Evolutionary conservation across 2,797 vertebrate species (phyloP).

Genomic region (Zalophus californianus): DNA sequence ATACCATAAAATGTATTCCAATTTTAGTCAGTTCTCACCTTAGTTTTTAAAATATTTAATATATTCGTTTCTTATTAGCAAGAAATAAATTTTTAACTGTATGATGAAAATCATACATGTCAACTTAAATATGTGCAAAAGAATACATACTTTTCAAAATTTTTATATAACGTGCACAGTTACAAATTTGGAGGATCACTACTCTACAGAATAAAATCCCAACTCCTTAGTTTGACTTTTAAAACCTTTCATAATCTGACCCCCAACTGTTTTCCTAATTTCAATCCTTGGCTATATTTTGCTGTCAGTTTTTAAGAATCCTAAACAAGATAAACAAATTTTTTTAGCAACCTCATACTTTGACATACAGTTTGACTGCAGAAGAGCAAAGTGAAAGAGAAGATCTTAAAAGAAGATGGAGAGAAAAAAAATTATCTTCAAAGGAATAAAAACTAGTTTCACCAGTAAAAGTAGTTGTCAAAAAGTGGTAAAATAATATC

Average conservation of each 20-base stretch:
- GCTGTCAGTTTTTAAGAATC: neutral
- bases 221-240: neutral
- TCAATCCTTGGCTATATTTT: neutral
- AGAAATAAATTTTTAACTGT: neutral
- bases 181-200: neutral
- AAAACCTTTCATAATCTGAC: neutral
- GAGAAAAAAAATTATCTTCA: neutral
- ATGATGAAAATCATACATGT: neutral
- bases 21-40: neutral
- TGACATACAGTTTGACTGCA: neutral
- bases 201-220: neutral
- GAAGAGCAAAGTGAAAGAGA: neutral
- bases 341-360: neutral
- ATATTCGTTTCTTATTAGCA: neutral
- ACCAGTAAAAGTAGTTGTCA: neutral
- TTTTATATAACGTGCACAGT: neutral
- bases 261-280: neutral
- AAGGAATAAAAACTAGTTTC: slow-evolving; percentile 7
- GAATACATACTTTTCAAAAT: slow-evolving; percentile 1
- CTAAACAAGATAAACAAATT: neutral
- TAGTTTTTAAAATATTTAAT: slow-evolving; percentile 14
- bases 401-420: neutral
- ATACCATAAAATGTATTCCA: neutral
- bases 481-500: neutral
- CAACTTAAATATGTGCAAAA: neutral